These are phyloP conservation scores for Sturmia bella DNA, from an alignment of 2,888 invertebrate genomes.

Conservation along the genomic window DNA sequence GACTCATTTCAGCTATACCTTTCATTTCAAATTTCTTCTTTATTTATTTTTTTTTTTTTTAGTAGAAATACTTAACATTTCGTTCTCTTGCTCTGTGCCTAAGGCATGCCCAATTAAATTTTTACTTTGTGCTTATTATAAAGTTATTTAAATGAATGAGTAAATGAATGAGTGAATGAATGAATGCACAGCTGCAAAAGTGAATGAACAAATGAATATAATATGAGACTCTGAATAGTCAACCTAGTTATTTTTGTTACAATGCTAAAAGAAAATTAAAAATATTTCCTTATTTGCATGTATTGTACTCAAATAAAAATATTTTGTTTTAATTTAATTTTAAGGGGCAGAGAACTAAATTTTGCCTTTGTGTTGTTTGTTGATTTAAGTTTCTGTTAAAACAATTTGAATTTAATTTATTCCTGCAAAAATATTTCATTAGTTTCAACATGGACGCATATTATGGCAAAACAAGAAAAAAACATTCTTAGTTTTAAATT, in stretches of 20 bases:
- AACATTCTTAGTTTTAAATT: too few species aligned
- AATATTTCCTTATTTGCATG: conserved; percentile 28
- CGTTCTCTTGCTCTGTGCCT: conserved; percentile 44
- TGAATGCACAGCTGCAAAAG: conserved; percentile 25
- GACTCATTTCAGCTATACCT: too few species aligned
- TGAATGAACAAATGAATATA: conserved; percentile 44
- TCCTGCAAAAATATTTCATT: not conserved
- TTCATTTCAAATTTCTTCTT: not conserved
- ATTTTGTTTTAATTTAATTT: not conserved
- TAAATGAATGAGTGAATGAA: conserved; percentile 31
- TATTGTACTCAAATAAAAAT: not conserved
- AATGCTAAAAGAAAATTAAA: conserved; percentile 19
- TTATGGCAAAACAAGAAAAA: not conserved
- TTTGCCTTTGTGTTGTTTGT: not conserved
- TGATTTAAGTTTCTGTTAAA: not conserved
- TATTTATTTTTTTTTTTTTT: not conserved
- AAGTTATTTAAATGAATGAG: conserved; percentile 60
- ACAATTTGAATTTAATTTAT: not conserved
- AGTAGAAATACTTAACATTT: conserved; percentile 56
- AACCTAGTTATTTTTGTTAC: conserved; percentile 44
- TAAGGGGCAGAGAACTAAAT: conserved; percentile 10
- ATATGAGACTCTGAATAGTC: conserved; percentile 27
- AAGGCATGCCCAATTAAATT: conserved; percentile 65
- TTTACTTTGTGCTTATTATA: conserved; percentile 65
- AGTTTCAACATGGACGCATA: not conserved